phyloP scores from a whole-genome alignment of 2,113 vertebrate species.

The Dinomys branickii region DNA sequence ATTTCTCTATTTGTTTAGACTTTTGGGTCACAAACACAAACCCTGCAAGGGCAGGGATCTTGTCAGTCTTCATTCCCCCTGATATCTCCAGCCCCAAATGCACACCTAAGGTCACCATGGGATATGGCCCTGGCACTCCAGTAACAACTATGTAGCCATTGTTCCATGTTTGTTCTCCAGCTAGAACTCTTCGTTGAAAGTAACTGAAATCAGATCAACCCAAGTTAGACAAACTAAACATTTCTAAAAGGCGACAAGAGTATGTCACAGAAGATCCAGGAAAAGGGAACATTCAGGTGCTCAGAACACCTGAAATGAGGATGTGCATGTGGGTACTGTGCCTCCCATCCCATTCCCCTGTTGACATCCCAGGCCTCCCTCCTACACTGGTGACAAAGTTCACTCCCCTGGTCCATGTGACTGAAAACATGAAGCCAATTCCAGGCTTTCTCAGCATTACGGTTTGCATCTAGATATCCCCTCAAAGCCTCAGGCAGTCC shows the following conservation, averaged over 20 bases:
- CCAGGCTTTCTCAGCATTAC: not conserved
- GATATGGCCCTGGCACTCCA: not conserved
- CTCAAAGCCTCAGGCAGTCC: not conserved
- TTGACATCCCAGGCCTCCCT: not conserved
- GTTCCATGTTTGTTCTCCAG: not conserved
- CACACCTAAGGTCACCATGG: not conserved
- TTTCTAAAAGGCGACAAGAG: not conserved
- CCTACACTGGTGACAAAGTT: accelerated
- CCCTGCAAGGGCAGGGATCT: not conserved
- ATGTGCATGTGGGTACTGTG: not conserved
- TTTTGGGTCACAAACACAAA: not conserved
- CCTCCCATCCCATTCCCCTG: not conserved
- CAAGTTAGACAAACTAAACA: not conserved
- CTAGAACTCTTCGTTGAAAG: not conserved
- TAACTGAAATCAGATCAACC: not conserved
- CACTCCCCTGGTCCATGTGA: not conserved
- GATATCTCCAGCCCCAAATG: not conserved
- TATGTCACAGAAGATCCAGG: not conserved
- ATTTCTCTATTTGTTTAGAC: not conserved
- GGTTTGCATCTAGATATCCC: not conserved
- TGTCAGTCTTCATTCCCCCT: not conserved
- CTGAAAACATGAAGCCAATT: not conserved
- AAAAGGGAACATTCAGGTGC: not conserved
- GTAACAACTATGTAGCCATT: not conserved
- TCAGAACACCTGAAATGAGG: not conserved